These are phyloP conservation scores for Empidonax traillii DNA, from an alignment of 2,113 vertebrate species.

Conservation along the genomic window DNA sequence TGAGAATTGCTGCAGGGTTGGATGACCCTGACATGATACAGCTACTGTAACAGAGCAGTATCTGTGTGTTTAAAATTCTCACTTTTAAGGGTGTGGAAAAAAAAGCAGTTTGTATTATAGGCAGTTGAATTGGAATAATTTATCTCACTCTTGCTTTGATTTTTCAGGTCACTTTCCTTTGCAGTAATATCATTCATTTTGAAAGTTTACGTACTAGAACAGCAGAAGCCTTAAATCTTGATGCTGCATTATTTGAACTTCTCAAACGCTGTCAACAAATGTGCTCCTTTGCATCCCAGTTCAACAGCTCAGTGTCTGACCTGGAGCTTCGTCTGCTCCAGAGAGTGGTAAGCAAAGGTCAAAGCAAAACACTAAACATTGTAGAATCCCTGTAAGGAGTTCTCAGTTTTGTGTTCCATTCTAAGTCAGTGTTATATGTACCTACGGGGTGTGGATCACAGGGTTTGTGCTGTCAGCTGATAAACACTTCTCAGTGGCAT, in stretches of 20 bases:
- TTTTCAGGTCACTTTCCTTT: conserved; percentile 89
- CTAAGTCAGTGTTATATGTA: background rate
- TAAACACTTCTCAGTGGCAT: background rate
- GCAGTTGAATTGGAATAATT: background rate
- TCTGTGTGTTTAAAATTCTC: background rate
- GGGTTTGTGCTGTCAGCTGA: background rate
- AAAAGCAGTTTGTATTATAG: background rate
- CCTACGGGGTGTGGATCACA: background rate
- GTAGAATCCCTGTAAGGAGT: background rate
- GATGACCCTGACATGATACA: background rate
- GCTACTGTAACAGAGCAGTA: background rate
- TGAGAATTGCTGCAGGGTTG: background rate
- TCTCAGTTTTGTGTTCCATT: background rate
- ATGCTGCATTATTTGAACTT: conserved; percentile 90
- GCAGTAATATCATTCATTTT: conserved; percentile 96
- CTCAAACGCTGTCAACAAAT: conserved; percentile 96
- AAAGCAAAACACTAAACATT: fast-evolving
- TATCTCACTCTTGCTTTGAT: background rate
- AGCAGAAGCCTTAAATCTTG: conserved; percentile 90
- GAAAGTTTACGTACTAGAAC: conserved; percentile 94
- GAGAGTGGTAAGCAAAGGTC: conserved; percentile 84
- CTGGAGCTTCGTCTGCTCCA: conserved; percentile 93
- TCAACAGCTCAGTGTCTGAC: conserved; percentile 91
- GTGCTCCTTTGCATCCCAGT: conserved; percentile 93
- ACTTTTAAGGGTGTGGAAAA: background rate